These are phyloP conservation scores for Drosophila micromelanica DNA, from an alignment of 1,140 invertebrate species.

Conservation along the genomic window DNA sequence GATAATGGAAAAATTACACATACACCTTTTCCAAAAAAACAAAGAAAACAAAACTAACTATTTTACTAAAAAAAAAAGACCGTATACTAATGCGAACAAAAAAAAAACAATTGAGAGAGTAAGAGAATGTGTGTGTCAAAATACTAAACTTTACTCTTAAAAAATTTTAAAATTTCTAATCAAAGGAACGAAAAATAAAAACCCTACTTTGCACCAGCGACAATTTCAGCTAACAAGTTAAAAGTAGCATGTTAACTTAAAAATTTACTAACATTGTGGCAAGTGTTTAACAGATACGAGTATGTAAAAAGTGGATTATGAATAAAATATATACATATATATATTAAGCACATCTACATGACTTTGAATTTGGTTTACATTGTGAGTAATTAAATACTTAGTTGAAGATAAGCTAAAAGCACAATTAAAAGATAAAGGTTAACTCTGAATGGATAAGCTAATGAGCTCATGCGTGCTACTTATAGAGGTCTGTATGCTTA, in stretches of 20 bases:
- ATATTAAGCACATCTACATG: slow-evolving; percentile 33
- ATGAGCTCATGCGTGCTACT: background rate
- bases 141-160: slow-evolving; percentile 44
- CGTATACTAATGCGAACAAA: slow-evolving; percentile 15
- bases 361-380: slow-evolving; percentile 22
- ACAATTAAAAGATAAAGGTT: background rate
- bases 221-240: slow-evolving; percentile 55
- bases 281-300: slow-evolving; percentile 26
- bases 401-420: background rate
- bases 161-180: slow-evolving; percentile 62
- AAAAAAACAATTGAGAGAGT: slow-evolving; percentile 43
- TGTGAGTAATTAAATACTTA: background rate
- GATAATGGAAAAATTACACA: slow-evolving; percentile 48
- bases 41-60: slow-evolving; percentile 39
- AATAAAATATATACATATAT: slow-evolving; percentile 37
- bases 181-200: slow-evolving; percentile 15
- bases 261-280: slow-evolving; percentile 45
- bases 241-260: slow-evolving; percentile 69
- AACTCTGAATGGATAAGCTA: slow-evolving; percentile 6
- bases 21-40: slow-evolving; percentile 33
- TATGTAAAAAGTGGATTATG: slow-evolving; percentile 53
- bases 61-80: slow-evolving; percentile 47
- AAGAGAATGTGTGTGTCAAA: slow-evolving; percentile 57
- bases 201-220: slow-evolving; percentile 36
- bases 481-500: background rate